Percentiles rank a stretch among this genome's conserved stretches.
Conservation (phyloP, 2,113 vertebrate species). For the Coptodon rendalli region DNA sequence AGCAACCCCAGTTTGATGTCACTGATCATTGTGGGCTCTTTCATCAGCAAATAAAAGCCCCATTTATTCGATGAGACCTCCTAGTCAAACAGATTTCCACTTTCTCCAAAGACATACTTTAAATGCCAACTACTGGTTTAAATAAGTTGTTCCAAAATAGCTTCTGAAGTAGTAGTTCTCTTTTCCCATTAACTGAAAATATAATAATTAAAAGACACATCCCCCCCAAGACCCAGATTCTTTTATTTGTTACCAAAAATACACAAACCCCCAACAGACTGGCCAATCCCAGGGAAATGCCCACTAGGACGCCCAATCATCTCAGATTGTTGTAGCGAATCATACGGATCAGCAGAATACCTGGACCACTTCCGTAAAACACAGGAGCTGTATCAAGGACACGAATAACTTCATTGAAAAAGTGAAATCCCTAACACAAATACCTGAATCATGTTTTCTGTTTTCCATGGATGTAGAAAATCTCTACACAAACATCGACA, state of each 20-base stretch:
- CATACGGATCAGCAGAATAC: not conserved
- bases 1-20: not conserved
- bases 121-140: no score
- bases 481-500: not conserved
- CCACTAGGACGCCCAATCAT: not conserved
- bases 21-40: not conserved
- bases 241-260: not conserved
- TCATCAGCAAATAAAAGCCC: not conserved
- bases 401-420: not conserved
- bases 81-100: not conserved
- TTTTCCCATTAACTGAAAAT: not conserved
- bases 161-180: not conserved
- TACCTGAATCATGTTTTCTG: rapidly evolving
- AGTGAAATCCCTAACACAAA: not conserved
- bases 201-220: not conserved
- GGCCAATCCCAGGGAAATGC: not conserved
- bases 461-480: not conserved
- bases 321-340: not conserved
- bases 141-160: not conserved
- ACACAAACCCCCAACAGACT: not conserved
- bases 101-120: not conserved
- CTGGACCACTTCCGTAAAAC: rapidly evolving
- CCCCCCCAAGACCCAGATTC: not conserved
- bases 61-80: not conserved
- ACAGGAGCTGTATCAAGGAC: not conserved